A percentile compares a stretch with the other conserved stretches of the same genome.
Conservation (phyloP, 2,888 invertebrate species). For the Drosophila pegasa region DNA sequence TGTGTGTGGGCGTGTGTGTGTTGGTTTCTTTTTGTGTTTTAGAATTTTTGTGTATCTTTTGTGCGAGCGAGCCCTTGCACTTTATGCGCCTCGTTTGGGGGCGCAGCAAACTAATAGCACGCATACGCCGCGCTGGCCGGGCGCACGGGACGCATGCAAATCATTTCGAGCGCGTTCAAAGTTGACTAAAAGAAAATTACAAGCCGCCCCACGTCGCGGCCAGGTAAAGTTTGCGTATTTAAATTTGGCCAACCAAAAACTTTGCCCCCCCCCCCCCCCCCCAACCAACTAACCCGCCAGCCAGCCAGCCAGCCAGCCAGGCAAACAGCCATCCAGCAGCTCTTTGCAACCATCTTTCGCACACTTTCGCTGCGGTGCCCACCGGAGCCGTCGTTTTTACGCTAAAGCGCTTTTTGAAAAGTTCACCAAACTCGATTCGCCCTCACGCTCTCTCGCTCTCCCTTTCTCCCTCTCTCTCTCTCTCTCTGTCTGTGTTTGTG, state of each 20-base stretch:
- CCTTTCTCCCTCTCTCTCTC: background rate
- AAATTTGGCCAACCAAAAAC: constrained; percentile 59
- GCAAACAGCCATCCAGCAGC: constrained; percentile 5
- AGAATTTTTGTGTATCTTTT: constrained; percentile 16
- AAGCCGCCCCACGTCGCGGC: constrained; percentile 41
- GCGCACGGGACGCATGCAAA: constrained; percentile 56
- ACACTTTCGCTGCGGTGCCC: constrained; percentile 47
- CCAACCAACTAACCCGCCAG: background rate
- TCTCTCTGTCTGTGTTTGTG: constrained; percentile 9
- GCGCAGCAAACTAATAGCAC: constrained; percentile 61
- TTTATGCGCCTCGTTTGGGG: constrained; percentile 9
- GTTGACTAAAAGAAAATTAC: constrained; percentile 74
- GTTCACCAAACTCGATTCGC: constrained; percentile 53
- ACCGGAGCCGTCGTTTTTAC: constrained; percentile 69
- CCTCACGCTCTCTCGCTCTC: background rate
- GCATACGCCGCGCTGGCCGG: constrained; percentile 58
- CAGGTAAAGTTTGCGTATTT: constrained; percentile 56
- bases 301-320: background rate
- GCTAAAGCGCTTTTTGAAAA: constrained; percentile 72
- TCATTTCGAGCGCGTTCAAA: constrained; percentile 66
- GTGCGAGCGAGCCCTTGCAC: constrained; percentile 27
- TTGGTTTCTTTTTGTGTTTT: constrained; percentile 8
- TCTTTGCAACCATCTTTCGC: constrained; percentile 18
- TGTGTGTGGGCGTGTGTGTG: background rate
- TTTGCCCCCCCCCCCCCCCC: constrained; percentile 11